Conservation (phyloP, 2,797 vertebrate genomes). For the Rhodeus uyekii region DNA sequence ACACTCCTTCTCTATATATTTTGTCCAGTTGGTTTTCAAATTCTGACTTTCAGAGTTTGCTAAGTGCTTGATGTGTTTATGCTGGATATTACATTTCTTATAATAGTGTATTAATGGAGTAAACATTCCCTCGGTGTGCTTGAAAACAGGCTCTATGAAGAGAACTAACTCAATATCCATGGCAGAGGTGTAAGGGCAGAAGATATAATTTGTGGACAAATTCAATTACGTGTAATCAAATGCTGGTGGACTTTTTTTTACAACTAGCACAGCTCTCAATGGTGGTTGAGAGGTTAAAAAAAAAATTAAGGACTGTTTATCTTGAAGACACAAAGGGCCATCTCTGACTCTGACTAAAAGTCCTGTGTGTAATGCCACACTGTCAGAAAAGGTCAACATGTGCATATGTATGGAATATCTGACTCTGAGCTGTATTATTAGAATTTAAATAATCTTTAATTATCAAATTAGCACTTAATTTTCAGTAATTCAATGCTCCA, state of each 20-base stretch:
- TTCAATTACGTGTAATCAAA: constrained; percentile 10
- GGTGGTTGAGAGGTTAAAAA: background rate
- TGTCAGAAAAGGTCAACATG: background rate
- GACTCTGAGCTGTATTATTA: background rate
- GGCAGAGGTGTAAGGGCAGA: background rate
- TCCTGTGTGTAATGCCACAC: background rate
- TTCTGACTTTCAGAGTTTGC: background rate
- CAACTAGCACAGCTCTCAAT: background rate
- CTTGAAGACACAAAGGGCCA: background rate
- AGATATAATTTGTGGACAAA: constrained; percentile 16
- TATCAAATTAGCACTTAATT: background rate
- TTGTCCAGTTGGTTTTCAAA: background rate
- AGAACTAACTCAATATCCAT: constrained; percentile 12
- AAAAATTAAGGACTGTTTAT: background rate
- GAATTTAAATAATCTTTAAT: background rate
- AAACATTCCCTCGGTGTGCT: background rate
- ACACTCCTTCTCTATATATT: background rate
- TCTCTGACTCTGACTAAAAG: background rate
- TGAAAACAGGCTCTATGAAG: constrained; percentile 4
- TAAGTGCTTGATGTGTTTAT: background rate
- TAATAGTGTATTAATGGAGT: background rate
- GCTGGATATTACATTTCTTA: background rate
- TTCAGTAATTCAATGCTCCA: background rate
- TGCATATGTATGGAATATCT: background rate
- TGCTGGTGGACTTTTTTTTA: background rate